These are phyloP conservation scores for Pogonocherus hispidulus DNA, from an alignment of 2,888 invertebrate genomes.

Conservation along the genomic window DNA sequence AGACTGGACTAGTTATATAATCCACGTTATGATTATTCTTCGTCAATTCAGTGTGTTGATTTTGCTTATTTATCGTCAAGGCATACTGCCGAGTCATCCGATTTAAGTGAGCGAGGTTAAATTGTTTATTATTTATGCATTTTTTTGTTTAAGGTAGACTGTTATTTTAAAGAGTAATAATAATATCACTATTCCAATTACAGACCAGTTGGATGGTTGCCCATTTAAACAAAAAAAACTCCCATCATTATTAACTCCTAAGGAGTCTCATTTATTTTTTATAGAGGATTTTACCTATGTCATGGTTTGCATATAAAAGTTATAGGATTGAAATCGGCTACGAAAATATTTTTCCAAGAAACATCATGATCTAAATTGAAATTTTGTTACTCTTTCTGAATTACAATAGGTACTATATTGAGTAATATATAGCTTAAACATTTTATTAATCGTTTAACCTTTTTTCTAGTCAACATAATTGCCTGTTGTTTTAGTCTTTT, in stretches of 20 bases:
- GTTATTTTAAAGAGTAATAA: conserved; percentile 6
- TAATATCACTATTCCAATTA: conserved; percentile 4
- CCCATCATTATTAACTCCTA: neutral
- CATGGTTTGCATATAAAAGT: neutral
- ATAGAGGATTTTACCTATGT: neutral
- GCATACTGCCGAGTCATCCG: neutral
- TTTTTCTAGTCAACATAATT: too few relatives aligned
- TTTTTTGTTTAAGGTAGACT: conserved; percentile 4
- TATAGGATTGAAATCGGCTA: too few relatives aligned
- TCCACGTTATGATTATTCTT: neutral
- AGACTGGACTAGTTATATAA: neutral
- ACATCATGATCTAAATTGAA: too few relatives aligned
- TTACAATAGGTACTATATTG: too few relatives aligned
- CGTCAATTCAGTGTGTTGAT: neutral
- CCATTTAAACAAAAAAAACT: neutral
- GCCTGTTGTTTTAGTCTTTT: too few relatives aligned
- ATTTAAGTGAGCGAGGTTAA: conserved; percentile 1
- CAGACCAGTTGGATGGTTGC: conserved; percentile 1
- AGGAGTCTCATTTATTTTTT: conserved; percentile 1
- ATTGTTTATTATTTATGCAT: conserved; percentile 4
- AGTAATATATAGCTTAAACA: too few relatives aligned
- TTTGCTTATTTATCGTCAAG: conserved; percentile 6
- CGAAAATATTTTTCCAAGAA: too few relatives aligned
- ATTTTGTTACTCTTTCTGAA: too few relatives aligned
- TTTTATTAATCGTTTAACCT: too few relatives aligned